A percentile compares a stretch with the other conserved stretches of the same genome.
Evolutionary conservation across 1,140 invertebrate species (phyloP).

Genomic region (Arion vulgaris): DNA sequence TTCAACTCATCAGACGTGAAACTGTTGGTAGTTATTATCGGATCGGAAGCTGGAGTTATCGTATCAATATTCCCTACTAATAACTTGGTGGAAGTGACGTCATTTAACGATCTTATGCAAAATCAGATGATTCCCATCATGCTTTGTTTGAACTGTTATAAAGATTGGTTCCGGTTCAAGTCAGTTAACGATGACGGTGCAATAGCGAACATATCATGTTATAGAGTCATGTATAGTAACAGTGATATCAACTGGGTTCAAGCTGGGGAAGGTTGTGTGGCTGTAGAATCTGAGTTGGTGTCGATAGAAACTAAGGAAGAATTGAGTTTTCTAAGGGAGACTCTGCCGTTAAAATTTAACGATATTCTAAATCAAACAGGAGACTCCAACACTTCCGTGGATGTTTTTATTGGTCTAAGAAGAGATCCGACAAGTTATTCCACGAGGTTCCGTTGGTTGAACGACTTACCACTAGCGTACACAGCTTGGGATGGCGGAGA

Average conservation of each 20-base stretch:
- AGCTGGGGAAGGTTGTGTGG: constrained; percentile 1
- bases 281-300: background rate
- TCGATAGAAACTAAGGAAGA: constrained; percentile 25
- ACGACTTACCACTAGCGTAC: constrained; percentile 2
- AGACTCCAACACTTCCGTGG: constrained; percentile 3
- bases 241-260: constrained; percentile 15
- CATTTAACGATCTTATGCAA: constrained; percentile 18
- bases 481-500: background rate
- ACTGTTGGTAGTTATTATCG: constrained; percentile 8
- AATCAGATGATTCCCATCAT: constrained; percentile 31
- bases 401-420: constrained; percentile 13
- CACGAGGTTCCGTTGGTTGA: constrained; percentile 7
- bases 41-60: background rate
- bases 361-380: background rate
- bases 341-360: background rate
- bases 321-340: background rate
- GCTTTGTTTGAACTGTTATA: constrained; percentile 13
- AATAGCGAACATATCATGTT: constrained; percentile 19
- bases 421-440: background rate
- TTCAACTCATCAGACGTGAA: constrained; percentile 15
- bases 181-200: background rate
- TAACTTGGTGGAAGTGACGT: constrained; percentile 19
- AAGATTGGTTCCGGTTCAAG: constrained; percentile 17
- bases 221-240: background rate
- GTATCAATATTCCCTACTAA: constrained; percentile 16